Evolutionary conservation across 2,888 invertebrate species (phyloP).

Genomic region (Beris chalybata): DNA sequence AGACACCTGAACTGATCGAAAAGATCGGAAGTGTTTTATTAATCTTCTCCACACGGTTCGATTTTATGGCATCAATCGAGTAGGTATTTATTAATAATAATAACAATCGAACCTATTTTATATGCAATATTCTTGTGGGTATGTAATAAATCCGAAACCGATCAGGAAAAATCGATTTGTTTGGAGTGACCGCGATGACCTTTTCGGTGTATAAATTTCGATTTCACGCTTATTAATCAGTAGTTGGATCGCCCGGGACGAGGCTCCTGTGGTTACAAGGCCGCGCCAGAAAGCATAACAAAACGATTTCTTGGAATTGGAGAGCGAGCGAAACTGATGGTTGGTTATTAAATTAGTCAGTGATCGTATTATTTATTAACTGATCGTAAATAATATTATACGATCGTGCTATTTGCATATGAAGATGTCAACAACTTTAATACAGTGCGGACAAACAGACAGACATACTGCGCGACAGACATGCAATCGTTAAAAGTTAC

Average conservation of each 20-base stretch:
- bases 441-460: too few relatives aligned
- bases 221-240: conserved; percentile 29
- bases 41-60: too few relatives aligned
- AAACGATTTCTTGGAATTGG: conserved; percentile 5
- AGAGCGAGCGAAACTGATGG: conserved; percentile 20
- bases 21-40: too few relatives aligned
- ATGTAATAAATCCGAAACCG: conserved; percentile 16
- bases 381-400: background rate
- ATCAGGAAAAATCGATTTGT: conserved; percentile 26
- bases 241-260: background rate
- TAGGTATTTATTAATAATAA: too few relatives aligned
- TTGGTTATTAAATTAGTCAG: conserved; percentile 24
- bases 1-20: too few relatives aligned
- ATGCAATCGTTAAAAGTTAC: too few relatives aligned
- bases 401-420: conserved; percentile 24
- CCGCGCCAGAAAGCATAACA: conserved; percentile 3
- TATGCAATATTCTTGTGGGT: too few relatives aligned
- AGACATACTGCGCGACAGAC: too few relatives aligned
- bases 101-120: too few relatives aligned
- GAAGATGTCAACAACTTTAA: conserved; percentile 17
- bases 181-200: conserved; percentile 29
- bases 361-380: conserved; percentile 21
- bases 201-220: conserved; percentile 1
- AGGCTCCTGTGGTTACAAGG: conserved; percentile 24
- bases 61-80: too few relatives aligned